phyloP scores from a whole-genome alignment of 2,797 vertebrate genomes.

The Glyptemys insculpta region DNA sequence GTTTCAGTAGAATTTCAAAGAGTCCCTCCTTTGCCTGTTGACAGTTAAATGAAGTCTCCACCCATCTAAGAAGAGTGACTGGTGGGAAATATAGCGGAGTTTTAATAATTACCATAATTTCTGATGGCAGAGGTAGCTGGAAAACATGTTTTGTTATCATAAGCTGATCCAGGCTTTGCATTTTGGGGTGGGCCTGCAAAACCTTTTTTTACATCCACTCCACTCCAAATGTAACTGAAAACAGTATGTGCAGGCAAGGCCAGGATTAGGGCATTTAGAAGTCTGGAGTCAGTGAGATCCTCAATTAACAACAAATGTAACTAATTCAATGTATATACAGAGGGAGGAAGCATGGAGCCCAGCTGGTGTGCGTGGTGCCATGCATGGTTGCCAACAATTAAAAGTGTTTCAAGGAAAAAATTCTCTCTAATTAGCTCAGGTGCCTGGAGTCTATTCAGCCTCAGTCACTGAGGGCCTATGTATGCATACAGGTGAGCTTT shows the following conservation, averaged over 20 bases:
- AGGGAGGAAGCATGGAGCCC: neutral
- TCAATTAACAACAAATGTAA: neutral
- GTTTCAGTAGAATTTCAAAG: neutral
- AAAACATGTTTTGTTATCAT: neutral
- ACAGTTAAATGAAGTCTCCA: neutral
- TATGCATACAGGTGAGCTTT: slow-evolving; percentile 9
- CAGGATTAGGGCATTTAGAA: neutral
- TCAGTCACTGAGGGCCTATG: neutral
- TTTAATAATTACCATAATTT: neutral
- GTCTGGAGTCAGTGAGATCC: slow-evolving; percentile 10
- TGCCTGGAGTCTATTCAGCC: neutral
- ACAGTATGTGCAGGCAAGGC: neutral
- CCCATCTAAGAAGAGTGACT: neutral
- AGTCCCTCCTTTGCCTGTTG: neutral
- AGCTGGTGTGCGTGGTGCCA: neutral
- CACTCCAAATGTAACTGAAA: neutral
- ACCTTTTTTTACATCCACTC: neutral
- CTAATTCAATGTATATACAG: neutral
- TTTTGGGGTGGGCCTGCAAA: neutral
- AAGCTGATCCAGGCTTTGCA: neutral
- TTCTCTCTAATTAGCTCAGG: neutral
- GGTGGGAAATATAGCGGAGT: neutral
- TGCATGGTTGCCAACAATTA: neutral
- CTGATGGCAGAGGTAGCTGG: neutral
- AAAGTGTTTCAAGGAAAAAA: slow-evolving; percentile 13